Base-by-base conservation (phyloP, 2,113 vertebrate genomes). In the Diphyllodes magnificus region DNA sequence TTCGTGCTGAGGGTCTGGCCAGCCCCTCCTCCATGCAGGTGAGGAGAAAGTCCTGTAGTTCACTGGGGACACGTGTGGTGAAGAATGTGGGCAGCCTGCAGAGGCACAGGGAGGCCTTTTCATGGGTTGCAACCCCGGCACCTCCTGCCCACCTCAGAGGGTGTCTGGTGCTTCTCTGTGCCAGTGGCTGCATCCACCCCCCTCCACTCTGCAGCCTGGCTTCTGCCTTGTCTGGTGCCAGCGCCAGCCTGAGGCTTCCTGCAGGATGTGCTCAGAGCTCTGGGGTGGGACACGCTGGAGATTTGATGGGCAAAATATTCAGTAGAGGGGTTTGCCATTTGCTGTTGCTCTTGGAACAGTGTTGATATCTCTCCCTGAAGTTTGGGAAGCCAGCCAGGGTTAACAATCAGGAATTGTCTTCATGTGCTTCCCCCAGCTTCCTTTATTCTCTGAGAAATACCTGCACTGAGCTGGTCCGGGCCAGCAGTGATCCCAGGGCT, bases 11-110 rank as follows among this genome's bases (percentile, higher is more conserved):
- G 45, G 84, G 54, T 50, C 66, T 94, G 40, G 64, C 92, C 54
- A 86, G 92, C 20, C 77, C 61, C 20, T 97, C 97, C 3, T 97
- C 98, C 40, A 91, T 98, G 95, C 95, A 98, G 97, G 97, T 98
- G 86, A 64, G 89, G 25, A 72, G 40, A 23, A 76, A 25, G 30
- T 64, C 35, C 77, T 45, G 15, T 25, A 47, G 39, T 30, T 79
- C 76, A 6, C 5, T 86, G 59, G 10, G 45, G 20, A 30, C 7
- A 2, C 0, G 0, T 50, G 50, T 33, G 59, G 15, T 31, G 17
- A 70, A 49, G 33, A 69, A 42, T 33, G 28, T 47, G 39, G 54
- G 30, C 68, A 78, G 56, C 81, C 39, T 72, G 33, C 45, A 69
- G 71, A 60, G 25, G 9, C 21, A 13, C 16, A 15, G 44, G 11